These are phyloP conservation scores for Dolichallabes microphthalmus DNA, from an alignment of 2,113 vertebrate genomes.

Conservation along the genomic window DNA sequence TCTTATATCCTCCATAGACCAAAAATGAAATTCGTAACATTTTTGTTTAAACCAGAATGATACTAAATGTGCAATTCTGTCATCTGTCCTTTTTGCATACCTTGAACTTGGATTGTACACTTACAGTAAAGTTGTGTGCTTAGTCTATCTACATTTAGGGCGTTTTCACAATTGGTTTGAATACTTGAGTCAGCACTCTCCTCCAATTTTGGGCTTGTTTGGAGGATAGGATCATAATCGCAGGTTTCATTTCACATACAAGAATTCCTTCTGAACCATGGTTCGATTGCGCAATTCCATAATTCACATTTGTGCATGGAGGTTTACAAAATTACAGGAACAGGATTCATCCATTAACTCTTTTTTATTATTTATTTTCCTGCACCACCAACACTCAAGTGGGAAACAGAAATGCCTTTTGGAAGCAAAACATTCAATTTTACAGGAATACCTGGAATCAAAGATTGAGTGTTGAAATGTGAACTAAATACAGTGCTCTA, in stretches of 20 bases:
- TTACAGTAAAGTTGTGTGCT: not conserved
- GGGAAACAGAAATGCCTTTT: no score
- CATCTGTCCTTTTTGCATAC: not conserved
- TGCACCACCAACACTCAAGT: not conserved
- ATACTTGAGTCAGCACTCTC: not conserved
- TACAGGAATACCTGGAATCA: no score
- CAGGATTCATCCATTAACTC: not conserved
- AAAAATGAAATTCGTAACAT: not conserved
- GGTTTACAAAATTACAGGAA: not conserved
- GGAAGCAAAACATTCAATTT: no score
- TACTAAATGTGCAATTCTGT: not conserved
- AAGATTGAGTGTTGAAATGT: not conserved
- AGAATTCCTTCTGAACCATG: not conserved
- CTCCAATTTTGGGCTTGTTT: not conserved
- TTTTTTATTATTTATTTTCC: not conserved
- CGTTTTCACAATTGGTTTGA: not conserved
- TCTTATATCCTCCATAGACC: not conserved
- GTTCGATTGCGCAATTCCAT: not conserved
- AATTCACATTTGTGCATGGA: not conserved
- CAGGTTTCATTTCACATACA: not conserved
- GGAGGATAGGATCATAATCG: not conserved
- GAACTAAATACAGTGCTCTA: not conserved
- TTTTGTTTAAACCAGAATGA: not conserved
- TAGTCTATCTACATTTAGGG: slow-evolving; percentile 8
- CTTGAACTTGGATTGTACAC: not conserved